These are phyloP conservation scores for Sminthurinus aureus DNA, from an alignment of 2,888 invertebrate species.

Conservation along the genomic window DNA sequence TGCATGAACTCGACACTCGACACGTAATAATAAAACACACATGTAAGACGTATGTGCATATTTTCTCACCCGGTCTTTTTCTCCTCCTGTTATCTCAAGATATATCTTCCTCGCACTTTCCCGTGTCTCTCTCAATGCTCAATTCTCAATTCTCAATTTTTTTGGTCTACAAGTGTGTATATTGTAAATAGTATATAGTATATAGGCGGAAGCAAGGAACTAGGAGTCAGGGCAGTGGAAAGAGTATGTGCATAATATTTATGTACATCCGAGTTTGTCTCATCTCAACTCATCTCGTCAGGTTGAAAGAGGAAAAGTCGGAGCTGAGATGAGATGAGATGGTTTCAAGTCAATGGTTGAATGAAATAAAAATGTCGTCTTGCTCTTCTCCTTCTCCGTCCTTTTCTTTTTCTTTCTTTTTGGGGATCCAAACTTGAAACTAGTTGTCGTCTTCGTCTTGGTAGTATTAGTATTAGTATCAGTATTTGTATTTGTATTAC, in stretches of 20 bases:
- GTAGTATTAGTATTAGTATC: background rate
- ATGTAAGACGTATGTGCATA: background rate
- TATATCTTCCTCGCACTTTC: background rate
- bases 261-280: background rate
- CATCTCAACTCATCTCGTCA: slow-evolving; percentile 31
- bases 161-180: background rate
- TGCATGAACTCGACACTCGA: background rate
- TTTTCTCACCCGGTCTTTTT: too few relatives aligned
- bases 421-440: background rate
- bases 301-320: slow-evolving; percentile 17
- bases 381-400: background rate
- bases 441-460: too few relatives aligned
- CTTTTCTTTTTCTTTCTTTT: slow-evolving; percentile 10
- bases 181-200: background rate
- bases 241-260: too few relatives aligned
- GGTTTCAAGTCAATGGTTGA: slow-evolving; percentile 40
- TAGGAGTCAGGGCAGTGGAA: slow-evolving; percentile 1
- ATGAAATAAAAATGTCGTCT: slow-evolving; percentile 41
- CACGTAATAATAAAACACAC: background rate
- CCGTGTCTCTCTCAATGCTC: too few relatives aligned
- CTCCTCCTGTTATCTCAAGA: background rate
- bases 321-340: background rate
- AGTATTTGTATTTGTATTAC: background rate
- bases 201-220: slow-evolving; percentile 34
- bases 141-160: too few relatives aligned